Conservation (phyloP, 2,113 vertebrate genomes). For the Platysteira castanea region DNA sequence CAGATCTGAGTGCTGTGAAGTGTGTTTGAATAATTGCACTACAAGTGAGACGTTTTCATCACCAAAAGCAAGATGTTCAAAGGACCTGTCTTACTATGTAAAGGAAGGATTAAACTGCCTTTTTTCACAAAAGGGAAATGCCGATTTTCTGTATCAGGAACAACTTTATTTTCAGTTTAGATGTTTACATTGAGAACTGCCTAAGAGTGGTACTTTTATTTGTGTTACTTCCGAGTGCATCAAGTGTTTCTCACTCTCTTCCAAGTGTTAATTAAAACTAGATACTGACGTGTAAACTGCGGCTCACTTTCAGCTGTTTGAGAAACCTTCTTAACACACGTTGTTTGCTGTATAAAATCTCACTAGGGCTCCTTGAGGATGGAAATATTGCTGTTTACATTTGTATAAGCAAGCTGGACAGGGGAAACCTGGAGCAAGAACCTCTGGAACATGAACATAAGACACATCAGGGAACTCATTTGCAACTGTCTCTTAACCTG, state of each 20-base stretch:
- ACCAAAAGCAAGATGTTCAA: rapidly evolving
- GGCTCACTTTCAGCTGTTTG: background rate
- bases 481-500: conserved; percentile 8
- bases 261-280: background rate
- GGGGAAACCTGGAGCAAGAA: background rate
- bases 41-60: background rate
- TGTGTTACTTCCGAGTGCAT: background rate
- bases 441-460: background rate
- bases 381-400: background rate
- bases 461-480: background rate
- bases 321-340: background rate
- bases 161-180: background rate
- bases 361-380: background rate
- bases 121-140: background rate
- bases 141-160: background rate
- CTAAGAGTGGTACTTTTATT: background rate
- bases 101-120: background rate
- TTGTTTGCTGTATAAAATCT: background rate
- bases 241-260: background rate
- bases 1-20: background rate
- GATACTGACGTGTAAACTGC: background rate
- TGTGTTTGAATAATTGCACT: background rate
- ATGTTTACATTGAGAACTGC: background rate
- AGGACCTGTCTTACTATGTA: background rate
- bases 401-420: background rate